Base-by-base conservation (phyloP, 2,797 vertebrate species). In the Argentina silus region DNA sequence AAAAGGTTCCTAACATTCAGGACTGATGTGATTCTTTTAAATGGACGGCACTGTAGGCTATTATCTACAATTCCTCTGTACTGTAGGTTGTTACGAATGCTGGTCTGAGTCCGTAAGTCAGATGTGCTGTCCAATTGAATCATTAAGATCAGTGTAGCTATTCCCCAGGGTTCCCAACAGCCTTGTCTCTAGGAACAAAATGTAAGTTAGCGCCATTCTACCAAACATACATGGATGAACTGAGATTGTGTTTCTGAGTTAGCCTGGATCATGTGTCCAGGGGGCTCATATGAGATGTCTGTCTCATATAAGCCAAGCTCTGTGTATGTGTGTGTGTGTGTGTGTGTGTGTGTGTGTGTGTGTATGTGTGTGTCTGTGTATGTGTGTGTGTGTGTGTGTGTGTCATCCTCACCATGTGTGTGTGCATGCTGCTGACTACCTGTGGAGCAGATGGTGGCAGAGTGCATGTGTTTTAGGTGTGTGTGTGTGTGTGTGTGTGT, bases 361-460 rank as follows among this genome's bases (percentile, higher is more conserved):
- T 10, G 50, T 23, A 1, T 12, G n/a, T n/a, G n/a, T n/a, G n/a
- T n/a, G n/a, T n/a, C n/a, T n/a, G n/a, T n/a, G n/a, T n/a, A n/a
- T n/a, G 19, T 43, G 19, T 43, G n/a, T n/a, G n/a, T 21, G 63
- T 45, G 59, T 81, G 42, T 63, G 63, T 68, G n/a, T 59, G 69
- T 65, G 51, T 15, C 21, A 44, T 70, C 47, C 47, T 55, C 48
- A 42, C 60, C 59, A 67, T 74, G 72, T 45, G 69, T 76, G 23
- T 59, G 61, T 70, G 85, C 74, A 64, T 36, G 62, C 80, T 85
- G 81, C 85, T 83, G 87, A 90, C 87, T 80, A 90, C 86, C 89
- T 90, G 89, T 59, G 43, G 70, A 87, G 85, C 88, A 91, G 88
- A 89, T 88, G 91, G 79, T 68, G 55, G 53, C 62, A 68, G 77